Percentiles rank a stretch among this genome's conserved stretches.
Evolutionary conservation across 2,113 vertebrate species (phyloP).

Genomic region (Amia ocellicauda): DNA sequence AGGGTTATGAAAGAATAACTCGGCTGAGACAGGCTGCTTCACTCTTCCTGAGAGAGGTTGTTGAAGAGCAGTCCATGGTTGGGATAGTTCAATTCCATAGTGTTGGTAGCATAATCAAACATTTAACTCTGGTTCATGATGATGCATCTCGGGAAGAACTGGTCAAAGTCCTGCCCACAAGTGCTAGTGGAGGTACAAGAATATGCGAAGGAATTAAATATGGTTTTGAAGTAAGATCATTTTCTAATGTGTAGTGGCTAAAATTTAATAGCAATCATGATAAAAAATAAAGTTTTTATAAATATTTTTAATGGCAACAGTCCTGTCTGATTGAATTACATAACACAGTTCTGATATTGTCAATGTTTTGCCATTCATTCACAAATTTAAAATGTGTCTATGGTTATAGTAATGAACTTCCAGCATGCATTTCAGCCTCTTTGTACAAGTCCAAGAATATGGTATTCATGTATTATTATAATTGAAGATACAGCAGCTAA

Average conservation of each 20-base stretch:
- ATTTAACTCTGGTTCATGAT: slow-evolving; percentile 17
- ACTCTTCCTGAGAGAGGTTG: slow-evolving; percentile 54
- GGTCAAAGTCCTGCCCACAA: background rate
- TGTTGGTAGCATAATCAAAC: background rate
- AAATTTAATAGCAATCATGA: too few relatives aligned
- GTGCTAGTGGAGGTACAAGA: accelerated
- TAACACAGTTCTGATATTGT: background rate
- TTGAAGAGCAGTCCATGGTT: slow-evolving; percentile 48
- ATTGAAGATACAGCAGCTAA: too few relatives aligned
- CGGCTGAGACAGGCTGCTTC: slow-evolving; percentile 50
- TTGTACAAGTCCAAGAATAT: too few relatives aligned
- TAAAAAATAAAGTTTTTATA: background rate
- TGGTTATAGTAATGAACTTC: too few relatives aligned
- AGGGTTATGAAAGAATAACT: slow-evolving; percentile 29
- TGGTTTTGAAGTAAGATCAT: slow-evolving; percentile 21
- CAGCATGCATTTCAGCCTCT: too few relatives aligned
- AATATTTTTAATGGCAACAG: background rate
- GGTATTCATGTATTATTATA: too few relatives aligned
- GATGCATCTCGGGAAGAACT: slow-evolving; percentile 13
- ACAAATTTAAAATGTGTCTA: too few relatives aligned
- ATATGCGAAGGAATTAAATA: slow-evolving; percentile 24
- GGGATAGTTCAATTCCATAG: slow-evolving; percentile 41
- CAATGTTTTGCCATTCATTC: too few relatives aligned
- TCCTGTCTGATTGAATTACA: background rate
- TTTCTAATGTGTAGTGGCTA: background rate